Base-by-base conservation (phyloP, 1,140 invertebrate genomes). In the Diachasma alloeum region DNA sequence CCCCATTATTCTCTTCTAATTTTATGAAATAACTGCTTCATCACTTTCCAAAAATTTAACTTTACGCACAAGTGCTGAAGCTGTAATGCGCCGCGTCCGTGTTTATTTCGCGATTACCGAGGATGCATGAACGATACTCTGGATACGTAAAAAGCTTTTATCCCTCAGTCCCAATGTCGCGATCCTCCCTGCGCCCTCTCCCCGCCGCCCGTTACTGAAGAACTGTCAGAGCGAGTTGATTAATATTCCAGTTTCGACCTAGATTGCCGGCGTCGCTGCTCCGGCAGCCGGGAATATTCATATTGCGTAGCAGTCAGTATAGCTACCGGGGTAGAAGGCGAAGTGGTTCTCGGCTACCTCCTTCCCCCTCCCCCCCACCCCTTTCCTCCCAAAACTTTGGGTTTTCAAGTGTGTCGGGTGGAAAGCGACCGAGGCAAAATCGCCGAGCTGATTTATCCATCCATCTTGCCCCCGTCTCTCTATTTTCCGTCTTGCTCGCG, bases 241-340 rank as follows among this genome's bases (percentile, higher is more conserved):
- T 63, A 63, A 63, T 63, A 63, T 63, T 63, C 59, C 15, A 63
- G 59, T 63, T 63, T 63, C 59, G 59, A 63, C 59, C 59, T 63
- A 26, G 59, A 63, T 63, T 63, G 59, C 59, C 59, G 44, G n/a
- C 10, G 44, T 17, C 19, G 19, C n/a, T 19, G 53, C 53, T 59
- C 53, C 17, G n/a, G 22, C 53, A 22, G 10, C 53, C 17, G 59
- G 24, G 59, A 63, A 63, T 63, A 63, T 63, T 63, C 59, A 63
- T 63, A 63, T 63, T 63, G 59, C 59, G 59, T 63, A 26, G 48
- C 48, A 53, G 48, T n/a, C 48, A 6, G n/a, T 53, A 15, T 53
- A 53, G 48, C 15, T 46, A 46, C 48, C 9, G 11, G 48, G 48
- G 48, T 53, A 53, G 15, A 53, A 63, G 11, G 59, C 59, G 24